Conservation (phyloP, 2,113 vertebrate genomes). For the Cromileptes altivelis region DNA sequence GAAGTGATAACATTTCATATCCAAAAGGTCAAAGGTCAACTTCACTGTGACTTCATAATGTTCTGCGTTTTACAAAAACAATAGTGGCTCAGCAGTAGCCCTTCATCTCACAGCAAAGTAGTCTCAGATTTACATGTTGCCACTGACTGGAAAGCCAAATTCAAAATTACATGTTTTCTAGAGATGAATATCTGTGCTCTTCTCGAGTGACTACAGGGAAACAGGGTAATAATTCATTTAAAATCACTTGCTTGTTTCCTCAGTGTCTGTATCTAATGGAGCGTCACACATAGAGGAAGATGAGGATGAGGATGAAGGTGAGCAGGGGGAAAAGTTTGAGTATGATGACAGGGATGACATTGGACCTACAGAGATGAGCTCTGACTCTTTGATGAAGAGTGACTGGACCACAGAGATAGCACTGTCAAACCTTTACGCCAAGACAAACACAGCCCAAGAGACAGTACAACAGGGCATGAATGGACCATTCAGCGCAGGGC, state of each 20-base stretch:
- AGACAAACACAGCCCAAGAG: neutral
- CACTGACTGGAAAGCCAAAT: no score
- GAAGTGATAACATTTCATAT: no score
- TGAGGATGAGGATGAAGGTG: conserved; percentile 26
- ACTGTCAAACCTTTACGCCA: neutral
- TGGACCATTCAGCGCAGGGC: neutral
- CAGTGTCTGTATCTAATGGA: neutral
- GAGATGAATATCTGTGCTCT: neutral
- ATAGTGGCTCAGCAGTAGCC: no score
- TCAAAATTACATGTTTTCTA: no score
- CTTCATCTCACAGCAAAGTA: no score
- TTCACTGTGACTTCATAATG: no score
- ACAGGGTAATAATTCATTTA: neutral
- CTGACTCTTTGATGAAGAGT: neutral
- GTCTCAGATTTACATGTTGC: no score
- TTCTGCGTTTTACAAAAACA: no score
- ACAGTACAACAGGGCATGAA: neutral
- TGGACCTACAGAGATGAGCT: neutral
- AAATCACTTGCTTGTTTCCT: neutral
- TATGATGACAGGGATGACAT: conserved; percentile 18
- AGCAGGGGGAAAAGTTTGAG: conserved; percentile 32
- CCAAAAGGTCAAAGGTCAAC: no score
- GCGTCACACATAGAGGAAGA: conserved; percentile 14
- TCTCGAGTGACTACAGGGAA: neutral
- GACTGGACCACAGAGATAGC: neutral